Conservation (phyloP, 2,797 vertebrate species). For the Furcifer pardalis region DNA sequence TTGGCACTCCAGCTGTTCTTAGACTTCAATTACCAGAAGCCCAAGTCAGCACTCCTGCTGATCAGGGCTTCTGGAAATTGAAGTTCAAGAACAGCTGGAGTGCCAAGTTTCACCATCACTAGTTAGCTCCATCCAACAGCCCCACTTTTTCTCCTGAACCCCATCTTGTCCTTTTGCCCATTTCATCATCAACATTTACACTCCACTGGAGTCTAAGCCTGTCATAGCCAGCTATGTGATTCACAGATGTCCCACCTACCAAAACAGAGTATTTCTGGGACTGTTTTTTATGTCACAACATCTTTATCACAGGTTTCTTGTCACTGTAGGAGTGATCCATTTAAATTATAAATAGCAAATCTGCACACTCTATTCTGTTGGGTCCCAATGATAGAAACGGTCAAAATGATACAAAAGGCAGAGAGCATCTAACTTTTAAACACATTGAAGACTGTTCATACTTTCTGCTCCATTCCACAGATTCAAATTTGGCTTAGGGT, state of each 20-base stretch:
- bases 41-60: too few relatives aligned
- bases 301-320: background rate
- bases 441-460: background rate
- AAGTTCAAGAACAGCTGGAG: too few relatives aligned
- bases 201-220: background rate
- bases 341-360: background rate
- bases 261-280: too few relatives aligned
- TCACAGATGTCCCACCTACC: too few relatives aligned
- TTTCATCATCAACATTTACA: background rate
- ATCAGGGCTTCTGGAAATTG: too few relatives aligned
- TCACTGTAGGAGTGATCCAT: background rate
- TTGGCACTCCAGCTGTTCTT: too few relatives aligned
- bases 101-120: too few relatives aligned
- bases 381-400: background rate
- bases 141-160: background rate
- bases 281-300: background rate
- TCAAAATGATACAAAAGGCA: background rate
- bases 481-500: background rate
- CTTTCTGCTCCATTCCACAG: background rate
- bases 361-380: background rate
- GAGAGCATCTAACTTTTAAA: background rate
- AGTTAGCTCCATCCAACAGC: background rate
- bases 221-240: too few relatives aligned
- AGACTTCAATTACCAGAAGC: too few relatives aligned
- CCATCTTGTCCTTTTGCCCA: background rate